Evolutionary conservation across 2,113 vertebrate species (phyloP), one percentile per base, ranked within the genome.

Genomic region (Syngnathus typhle): DNA sequence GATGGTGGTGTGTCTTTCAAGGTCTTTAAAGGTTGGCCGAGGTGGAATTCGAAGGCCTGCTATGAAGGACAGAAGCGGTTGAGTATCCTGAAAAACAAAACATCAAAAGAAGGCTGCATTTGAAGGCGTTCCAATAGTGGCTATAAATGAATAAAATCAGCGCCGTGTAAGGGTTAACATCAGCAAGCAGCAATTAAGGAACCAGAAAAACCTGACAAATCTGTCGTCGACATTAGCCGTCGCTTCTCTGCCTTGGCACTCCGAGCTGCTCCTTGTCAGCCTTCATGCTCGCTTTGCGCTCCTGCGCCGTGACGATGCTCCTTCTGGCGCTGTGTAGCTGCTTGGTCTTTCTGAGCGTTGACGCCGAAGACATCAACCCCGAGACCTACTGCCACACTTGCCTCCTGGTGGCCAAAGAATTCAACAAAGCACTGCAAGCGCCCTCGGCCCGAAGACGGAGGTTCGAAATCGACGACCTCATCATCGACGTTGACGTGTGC

Each of bases 201-300:
- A 58, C 55, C 55, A 36, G 55, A 58, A 58, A 36, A 58, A 58
- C 55, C 55, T 36, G 55, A 58, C 16, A 36, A 58, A 58, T 58
- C 55, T 58, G 13, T 58, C 16, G 23, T 36, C 55, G 7, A 32
- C 18, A 13, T 15, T 6, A 58, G 13, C 32, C 16, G 1, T 0
- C 2, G 27, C 13, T 58, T 36, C 7, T 32, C 23, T 2, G 55
- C 27, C 8, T 15, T 27, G 6, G 32, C 55, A 58, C 36, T 58
- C 27, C 7, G 6, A 36, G 15, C 12, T 16, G 55, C 4, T 12
- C 3, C 3, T 7, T 4, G 19, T 52, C 49, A 16, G 27, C 27
- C 55, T 36, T 12, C 27, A 37, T 18, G 55, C 2, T 36, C 4
- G 55, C 16, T 16, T 36, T 58, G 13, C 55, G 36, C 27, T 58